Base-by-base conservation (phyloP, 2,113 vertebrate species). In the Hucho hucho region DNA sequence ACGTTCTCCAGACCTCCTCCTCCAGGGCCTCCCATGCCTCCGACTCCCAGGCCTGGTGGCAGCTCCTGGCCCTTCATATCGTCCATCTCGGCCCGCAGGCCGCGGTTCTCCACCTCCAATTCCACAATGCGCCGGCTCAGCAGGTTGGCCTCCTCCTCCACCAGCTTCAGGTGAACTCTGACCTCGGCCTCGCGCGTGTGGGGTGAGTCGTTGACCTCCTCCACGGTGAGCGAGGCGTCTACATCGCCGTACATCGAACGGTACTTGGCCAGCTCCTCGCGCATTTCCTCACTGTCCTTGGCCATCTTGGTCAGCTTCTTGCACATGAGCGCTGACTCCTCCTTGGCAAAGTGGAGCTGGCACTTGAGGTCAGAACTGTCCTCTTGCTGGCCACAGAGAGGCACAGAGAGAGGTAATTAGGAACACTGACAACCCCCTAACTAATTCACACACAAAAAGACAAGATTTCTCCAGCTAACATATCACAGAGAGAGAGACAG, bases 61-160 rank as follows among this genome's bases (percentile, higher is more conserved):
- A 92, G 84, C 29, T 94, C 89, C n/a, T 95, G 95, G 37, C 94
- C 92, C 87, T 96, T 98, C 94, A 98, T 96, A 46, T 97, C 96
- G 0, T 97, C 96, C 98, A 99, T 98, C 91, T 99, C 98, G 0
- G 98, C 98, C 32, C 96, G 92, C 67, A 99, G 90, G 3, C 98
- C 98, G 0, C 98, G 92, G 92, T 98, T 99, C 79, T 99, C 98
- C 86, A 99, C 97, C 91, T 99, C 98, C 81, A 99, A 93, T 90
- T 99, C 97, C 79, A 99, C 97, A 0, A 98, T 98, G 78, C 96
- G 93, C 43, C 97, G 93, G 86, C 98, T 99, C 71, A 99, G 90
- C 84, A 99, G 93, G 91, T 98, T 99, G 88, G 98, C 98, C 81
- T 99, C 98, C 83, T 99, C 98, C 86, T 99, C 98, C 22, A 99